Percentiles rank a stretch among this genome's conserved stretches.
These are phyloP conservation scores for Lepetodrilus schrolli DNA, from an alignment of 2,888 invertebrate species.

Conservation along the genomic window DNA sequence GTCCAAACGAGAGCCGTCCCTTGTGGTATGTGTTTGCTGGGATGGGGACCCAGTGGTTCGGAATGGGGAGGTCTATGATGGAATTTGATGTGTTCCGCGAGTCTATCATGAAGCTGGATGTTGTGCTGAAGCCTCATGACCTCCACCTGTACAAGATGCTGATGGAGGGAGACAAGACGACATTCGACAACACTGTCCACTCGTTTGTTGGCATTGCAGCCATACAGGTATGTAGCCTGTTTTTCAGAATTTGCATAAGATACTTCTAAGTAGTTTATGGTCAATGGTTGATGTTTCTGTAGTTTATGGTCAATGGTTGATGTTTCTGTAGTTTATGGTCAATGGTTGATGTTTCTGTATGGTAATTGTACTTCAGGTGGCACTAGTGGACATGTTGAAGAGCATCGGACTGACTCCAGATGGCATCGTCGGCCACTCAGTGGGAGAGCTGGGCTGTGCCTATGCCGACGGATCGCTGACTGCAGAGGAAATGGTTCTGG, in stretches of 20 bases:
- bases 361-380: conserved; percentile 79
- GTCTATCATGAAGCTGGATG: conserved; percentile 85
- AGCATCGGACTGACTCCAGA: conserved; percentile 87
- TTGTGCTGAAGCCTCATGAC: conserved; percentile 85
- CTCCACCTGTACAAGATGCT: conserved; percentile 89
- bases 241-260: neutral
- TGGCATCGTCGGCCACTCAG: conserved; percentile 96
- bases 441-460: conserved; percentile 94
- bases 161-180: conserved; percentile 83
- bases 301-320: neutral
- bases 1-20: conserved; percentile 80
- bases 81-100: conserved; percentile 86
- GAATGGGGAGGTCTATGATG: conserved; percentile 93
- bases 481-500: conserved; percentile 92
- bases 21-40: conserved; percentile 97
- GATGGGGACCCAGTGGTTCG: conserved; percentile 98
- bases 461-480: conserved; percentile 97
- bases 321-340: too few species aligned
- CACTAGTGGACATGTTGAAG: conserved; percentile 90
- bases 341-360: neutral
- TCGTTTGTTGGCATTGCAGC: conserved; percentile 96
- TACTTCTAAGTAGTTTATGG: neutral
- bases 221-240: conserved; percentile 86
- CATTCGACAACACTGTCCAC: conserved; percentile 89
- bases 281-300: neutral